Percentiles rank a stretch among this genome's conserved stretches.
Evolutionary conservation across 1,140 invertebrate genomes (phyloP).

Genomic region (Triops cancriformis): DNA sequence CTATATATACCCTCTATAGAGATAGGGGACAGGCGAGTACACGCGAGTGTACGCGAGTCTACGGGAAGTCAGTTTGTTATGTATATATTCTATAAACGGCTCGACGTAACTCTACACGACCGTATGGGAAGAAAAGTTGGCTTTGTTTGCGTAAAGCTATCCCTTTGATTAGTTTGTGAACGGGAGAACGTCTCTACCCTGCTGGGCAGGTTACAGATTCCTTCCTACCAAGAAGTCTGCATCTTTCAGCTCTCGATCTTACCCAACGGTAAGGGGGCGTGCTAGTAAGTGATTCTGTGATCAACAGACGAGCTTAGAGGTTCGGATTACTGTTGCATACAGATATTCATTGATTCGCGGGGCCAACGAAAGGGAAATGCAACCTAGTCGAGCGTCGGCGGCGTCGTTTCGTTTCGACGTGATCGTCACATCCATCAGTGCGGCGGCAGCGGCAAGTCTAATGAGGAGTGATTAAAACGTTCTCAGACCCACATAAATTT

Average conservation of each 20-base stretch:
- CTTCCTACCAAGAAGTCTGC: too few species aligned
- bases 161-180: conserved; percentile 8
- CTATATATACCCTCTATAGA: too few species aligned
- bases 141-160: conserved; percentile 4
- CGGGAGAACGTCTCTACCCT: neutral
- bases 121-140: neutral
- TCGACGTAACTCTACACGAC: neutral
- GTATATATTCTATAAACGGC: neutral
- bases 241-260: neutral
- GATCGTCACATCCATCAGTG: neutral
- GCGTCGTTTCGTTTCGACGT: neutral
- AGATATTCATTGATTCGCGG: neutral
- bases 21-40: too few species aligned
- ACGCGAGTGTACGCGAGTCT: too few species aligned
- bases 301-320: neutral
- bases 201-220: neutral
- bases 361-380: too few species aligned
- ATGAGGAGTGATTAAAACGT: conserved; percentile 11
- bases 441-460: neutral
- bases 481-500: neutral
- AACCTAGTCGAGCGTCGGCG: too few species aligned
- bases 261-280: neutral
- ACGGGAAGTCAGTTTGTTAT: neutral
- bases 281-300: neutral
- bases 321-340: neutral